Conservation (phyloP, 2,888 invertebrate genomes). For the Argyresthia goedartella region DNA sequence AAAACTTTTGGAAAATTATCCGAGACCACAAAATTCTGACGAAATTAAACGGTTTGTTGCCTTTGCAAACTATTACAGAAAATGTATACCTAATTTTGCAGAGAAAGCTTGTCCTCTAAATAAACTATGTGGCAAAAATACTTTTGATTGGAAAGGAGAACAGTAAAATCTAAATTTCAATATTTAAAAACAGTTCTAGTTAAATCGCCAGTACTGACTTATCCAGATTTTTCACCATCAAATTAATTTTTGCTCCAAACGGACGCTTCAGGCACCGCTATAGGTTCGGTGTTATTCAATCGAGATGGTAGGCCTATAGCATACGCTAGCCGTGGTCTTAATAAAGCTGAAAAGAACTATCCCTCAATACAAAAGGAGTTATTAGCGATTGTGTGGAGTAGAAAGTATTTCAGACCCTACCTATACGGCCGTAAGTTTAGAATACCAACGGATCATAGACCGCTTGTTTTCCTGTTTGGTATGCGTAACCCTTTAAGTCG, state of each 20-base stretch:
- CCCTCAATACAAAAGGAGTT: not conserved
- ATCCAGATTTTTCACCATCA: not conserved
- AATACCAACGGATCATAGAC: slow-evolving; percentile 1
- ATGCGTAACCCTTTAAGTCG: slow-evolving; percentile 1
- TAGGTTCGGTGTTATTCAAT: not conserved
- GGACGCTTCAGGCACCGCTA: not conserved
- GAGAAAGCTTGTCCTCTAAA: slow-evolving; percentile 9
- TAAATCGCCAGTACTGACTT: not conserved
- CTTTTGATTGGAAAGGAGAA: not conserved
- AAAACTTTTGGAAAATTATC: slow-evolving; percentile 5
- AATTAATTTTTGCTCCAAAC: slow-evolving; percentile 1
- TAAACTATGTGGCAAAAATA: slow-evolving; percentile 4
- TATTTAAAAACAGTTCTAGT: not conserved
- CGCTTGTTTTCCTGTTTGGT: not conserved
- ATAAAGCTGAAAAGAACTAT: slow-evolving; percentile 4
- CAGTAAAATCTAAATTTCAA: not conserved
- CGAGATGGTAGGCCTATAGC: not conserved
- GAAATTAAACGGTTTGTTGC: slow-evolving; percentile 10
- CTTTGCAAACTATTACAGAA: slow-evolving; percentile 11
- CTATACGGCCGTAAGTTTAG: slow-evolving; percentile 1
- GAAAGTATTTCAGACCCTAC: slow-evolving; percentile 1
- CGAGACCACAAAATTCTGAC: slow-evolving; percentile 8
- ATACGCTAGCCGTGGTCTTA: not conserved
- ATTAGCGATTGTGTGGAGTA: not conserved
- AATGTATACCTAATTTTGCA: slow-evolving; percentile 12